Base-by-base conservation (phyloP, 2,888 invertebrate species). In the Drosophila affinis region DNA sequence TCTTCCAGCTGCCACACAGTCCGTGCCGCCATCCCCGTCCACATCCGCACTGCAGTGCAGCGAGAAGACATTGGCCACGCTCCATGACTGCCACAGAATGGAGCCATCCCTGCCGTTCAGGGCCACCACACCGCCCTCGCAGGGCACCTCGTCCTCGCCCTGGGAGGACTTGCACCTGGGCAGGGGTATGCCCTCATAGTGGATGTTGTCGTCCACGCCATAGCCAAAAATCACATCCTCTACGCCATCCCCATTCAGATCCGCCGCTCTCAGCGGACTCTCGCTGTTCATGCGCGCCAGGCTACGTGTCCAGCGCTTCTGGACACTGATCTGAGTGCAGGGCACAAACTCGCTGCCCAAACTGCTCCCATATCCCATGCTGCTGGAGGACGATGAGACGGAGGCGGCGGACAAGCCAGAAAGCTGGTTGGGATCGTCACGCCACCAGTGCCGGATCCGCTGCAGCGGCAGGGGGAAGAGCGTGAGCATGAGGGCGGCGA, bases 221-320 rank as follows among this genome's bases (percentile, higher is more conserved):
- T 95, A 97, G 71, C 96, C 96, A 73, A 96, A 93, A 61, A 97
- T 93, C 27, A 96, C 93, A 91, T 97, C 97, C 56, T 94, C 93
- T 10, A 95, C 90, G 18, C 94, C 94, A 92, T 97, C 96, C 3
- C 93, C 92, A 91, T 96, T 95, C 1, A 96, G 93, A 91, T 97
- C 96, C 27, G 94, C 93, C 69, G 95, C 93, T 77, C 96, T 93
- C 73, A 96, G 92, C 0, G 96, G 95, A 61, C 96, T 95, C 91
- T 96, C 96, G 10, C 96, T 95, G 60, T 94, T 94, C 56, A 96
- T 92, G 87, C 95, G 94, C 0, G 96, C 95, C 89, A 96, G 93
- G 61, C 94, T 94, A 61, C 93, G 93, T 3, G 93, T 93, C 96
- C 96, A 96, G 5, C 96, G 92, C 29, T 90, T 90, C 59, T 91